Base-by-base conservation (phyloP, 2,888 invertebrate species). In the Protula sp. region DNA sequence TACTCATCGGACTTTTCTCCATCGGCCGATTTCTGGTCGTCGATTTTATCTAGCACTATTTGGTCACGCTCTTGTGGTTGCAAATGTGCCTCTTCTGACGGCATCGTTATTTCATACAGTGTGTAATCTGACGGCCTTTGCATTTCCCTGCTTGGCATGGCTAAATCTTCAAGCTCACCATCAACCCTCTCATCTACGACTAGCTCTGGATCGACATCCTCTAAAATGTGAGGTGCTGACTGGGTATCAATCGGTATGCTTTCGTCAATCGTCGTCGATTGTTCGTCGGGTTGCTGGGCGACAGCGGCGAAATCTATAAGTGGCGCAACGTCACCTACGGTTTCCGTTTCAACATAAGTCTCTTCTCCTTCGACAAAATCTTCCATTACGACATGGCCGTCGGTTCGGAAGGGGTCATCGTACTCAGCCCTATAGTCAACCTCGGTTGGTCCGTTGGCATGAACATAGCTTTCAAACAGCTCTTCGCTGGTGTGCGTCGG, bases 371-470 rank as follows among this genome's bases (percentile, higher is more conserved):
- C n/a, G n/a, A n/a, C n/a, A n/a, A n/a, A n/a, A 38, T 38, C 38
- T 38, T 9, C 19, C 38, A 38, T 38, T 38, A 14, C 38, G 9
- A 14, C 9, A 38, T 38, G 38, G n/a, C n/a, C n/a, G n/a, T n/a
- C n/a, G n/a, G n/a, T n/a, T 14, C 38, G 38, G 19, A 38, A 38
- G 9, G 38, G 38, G 38, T 38, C 38, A 61, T 77, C 76, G 59
- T 72, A 72, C 69, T 83, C 83, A 28, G 83, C 82, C 57, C 78
- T 75, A 67, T 82, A 84, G 26, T 84, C 84, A 47, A 84, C 83
- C 76, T 84, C 84, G 52, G 83, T 82, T 56, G 84, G 84, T 14
- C 84, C 84, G 78, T 84, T 84, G 38, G 73, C 67, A 60, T 72
- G 61, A 14, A 55, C 54, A 48, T 64, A 65, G 26, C 24, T 53